Percentiles rank a stretch among this genome's conserved stretches.
Conservation (phyloP, 2,113 vertebrate species). For the Podilymbus podiceps region DNA sequence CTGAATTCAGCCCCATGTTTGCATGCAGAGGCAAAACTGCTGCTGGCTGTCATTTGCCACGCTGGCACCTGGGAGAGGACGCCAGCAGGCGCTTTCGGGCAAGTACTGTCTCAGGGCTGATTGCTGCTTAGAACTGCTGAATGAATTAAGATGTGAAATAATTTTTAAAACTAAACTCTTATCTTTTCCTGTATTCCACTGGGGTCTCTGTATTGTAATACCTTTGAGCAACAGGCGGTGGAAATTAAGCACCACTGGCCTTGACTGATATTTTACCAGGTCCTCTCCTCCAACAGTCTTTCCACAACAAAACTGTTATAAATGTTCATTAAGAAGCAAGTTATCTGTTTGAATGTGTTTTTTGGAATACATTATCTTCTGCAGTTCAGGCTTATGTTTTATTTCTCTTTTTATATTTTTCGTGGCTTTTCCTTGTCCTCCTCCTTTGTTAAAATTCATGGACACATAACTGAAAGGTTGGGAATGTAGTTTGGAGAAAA, state of each 20-base stretch:
- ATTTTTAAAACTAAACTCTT: not conserved
- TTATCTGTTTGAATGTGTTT: not conserved
- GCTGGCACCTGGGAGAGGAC: not conserved
- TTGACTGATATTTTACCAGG: not conserved
- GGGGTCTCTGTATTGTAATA: not conserved
- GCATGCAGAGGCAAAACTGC: not conserved
- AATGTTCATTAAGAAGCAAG: not conserved
- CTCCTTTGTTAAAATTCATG: not conserved
- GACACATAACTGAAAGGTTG: not conserved
- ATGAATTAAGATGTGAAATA: not conserved
- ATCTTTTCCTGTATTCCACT: not conserved
- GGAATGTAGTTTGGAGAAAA: not conserved
- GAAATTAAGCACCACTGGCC: not conserved
- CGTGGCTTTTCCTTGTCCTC: not conserved
- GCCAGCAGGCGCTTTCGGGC: fast-evolving
- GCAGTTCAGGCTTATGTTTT: not conserved
- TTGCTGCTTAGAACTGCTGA: not conserved
- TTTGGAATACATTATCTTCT: not conserved
- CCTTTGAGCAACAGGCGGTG: not conserved
- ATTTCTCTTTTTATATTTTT: not conserved
- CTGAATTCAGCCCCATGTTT: not conserved
- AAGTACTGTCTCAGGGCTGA: not conserved
- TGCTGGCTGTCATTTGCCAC: fast-evolving
- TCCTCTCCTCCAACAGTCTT: not conserved
- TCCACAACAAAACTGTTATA: not conserved